Percentiles rank a stretch among this genome's conserved stretches.
Evolutionary conservation across 1,140 invertebrate species (phyloP).

Genomic region (Planococcus citri): DNA sequence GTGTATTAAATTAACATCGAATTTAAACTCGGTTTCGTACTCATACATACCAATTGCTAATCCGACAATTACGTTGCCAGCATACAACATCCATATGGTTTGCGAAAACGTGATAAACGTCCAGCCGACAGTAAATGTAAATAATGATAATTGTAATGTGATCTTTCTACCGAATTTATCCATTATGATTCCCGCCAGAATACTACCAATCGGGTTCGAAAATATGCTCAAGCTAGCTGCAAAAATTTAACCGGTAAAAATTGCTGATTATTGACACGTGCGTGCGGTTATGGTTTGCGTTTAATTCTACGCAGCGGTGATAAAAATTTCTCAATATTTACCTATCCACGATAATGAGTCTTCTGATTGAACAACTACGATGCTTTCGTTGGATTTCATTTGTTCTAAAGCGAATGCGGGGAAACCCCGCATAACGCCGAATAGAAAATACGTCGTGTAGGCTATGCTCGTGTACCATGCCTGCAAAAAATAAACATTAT

Average conservation of each 20-base stretch:
- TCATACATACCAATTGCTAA: slow-evolving; percentile 6
- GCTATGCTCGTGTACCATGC: slow-evolving; percentile 6
- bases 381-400: not conserved
- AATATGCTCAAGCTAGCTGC: slow-evolving; percentile 8
- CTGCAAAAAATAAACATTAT: not conserved
- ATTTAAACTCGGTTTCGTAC: too few relatives aligned
- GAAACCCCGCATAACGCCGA: not conserved
- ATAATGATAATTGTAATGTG: not conserved
- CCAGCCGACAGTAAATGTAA: not conserved
- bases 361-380: not conserved
- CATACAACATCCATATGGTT: not conserved
- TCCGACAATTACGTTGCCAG: not conserved
- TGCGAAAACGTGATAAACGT: slow-evolving; percentile 1
- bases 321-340: too few relatives aligned
- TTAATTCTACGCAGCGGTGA: too few relatives aligned
- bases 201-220: not conserved
- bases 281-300: too few relatives aligned
- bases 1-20: too few relatives aligned
- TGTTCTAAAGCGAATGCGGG: not conserved
- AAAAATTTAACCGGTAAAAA: not conserved
- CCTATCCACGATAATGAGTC: not conserved
- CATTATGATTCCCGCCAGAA: not conserved
- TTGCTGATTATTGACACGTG: too few relatives aligned
- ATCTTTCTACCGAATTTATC: slow-evolving; percentile 10
- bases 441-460: slow-evolving; percentile 6